Evolutionary conservation across 2,113 vertebrate genomes (phyloP).

Genomic region (Mustela nigripes): DNA sequence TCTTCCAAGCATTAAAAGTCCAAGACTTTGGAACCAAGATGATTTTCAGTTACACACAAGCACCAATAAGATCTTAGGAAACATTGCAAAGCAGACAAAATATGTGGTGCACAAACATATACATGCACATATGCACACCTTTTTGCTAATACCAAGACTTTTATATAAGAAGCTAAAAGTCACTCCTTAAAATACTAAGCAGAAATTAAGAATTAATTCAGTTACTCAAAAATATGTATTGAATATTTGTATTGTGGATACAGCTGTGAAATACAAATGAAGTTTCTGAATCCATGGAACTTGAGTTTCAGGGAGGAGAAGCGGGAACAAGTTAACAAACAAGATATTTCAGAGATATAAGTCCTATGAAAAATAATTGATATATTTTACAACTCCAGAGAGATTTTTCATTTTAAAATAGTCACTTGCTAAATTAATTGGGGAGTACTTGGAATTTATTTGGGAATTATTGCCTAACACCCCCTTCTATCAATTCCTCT

Average conservation of each 20-base stretch:
- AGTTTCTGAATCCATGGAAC: not conserved
- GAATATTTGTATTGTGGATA: not conserved
- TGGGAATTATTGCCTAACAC: not conserved
- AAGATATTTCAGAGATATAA: constrained; percentile 38
- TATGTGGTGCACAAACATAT: not conserved
- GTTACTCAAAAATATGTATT: not conserved
- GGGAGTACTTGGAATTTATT: not conserved
- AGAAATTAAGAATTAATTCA: constrained; percentile 39
- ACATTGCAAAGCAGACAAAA: not conserved
- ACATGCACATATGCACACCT: not conserved
- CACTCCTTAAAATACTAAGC: not conserved
- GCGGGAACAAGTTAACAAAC: not conserved
- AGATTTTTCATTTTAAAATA: constrained; percentile 9
- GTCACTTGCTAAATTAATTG: constrained; percentile 22
- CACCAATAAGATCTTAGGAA: not conserved
- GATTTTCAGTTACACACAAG: not conserved
- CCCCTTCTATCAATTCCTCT: not conserved
- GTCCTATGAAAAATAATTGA: not conserved
- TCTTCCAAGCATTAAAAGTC: not conserved
- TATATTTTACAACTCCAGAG: not conserved
- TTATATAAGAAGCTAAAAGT: not conserved
- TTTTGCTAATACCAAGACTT: not conserved
- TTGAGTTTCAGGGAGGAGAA: not conserved
- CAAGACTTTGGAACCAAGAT: not conserved
- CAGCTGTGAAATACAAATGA: not conserved